These are phyloP conservation scores for Dermatemys mawii DNA, from an alignment of 2,113 vertebrate species.

Conservation along the genomic window DNA sequence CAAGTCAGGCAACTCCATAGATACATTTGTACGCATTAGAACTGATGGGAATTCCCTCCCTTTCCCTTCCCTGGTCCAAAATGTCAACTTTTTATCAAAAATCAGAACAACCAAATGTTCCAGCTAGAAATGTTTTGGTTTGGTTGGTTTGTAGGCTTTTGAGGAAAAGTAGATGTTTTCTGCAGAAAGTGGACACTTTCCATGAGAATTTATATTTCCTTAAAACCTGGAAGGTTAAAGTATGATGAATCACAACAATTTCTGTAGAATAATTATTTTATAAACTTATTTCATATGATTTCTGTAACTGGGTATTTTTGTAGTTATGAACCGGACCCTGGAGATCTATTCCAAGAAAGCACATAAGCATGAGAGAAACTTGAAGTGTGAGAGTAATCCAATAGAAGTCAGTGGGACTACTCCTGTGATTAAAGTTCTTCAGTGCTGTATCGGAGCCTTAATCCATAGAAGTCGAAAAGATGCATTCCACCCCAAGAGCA, in stretches of 20 bases:
- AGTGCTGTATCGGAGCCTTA: not conserved
- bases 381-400: not conserved
- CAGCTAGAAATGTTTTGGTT: not conserved
- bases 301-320: not conserved
- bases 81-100: fast-evolving
- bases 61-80: not conserved
- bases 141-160: not conserved
- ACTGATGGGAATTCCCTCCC: not conserved
- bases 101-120: not conserved
- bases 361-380: not conserved
- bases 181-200: not conserved
- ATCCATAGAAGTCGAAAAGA: not conserved
- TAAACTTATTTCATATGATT: not conserved
- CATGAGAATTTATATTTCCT: not conserved
- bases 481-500: not conserved
- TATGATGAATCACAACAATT: not conserved
- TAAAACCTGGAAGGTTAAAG: not conserved
- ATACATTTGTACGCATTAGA: not conserved
- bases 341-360: not conserved
- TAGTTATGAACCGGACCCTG: not conserved
- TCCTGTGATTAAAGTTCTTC: not conserved
- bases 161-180: not conserved
- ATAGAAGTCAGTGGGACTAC: not conserved
- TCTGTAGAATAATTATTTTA: not conserved
- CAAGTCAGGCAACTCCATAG: fast-evolving